A percentile compares a stretch with the other conserved stretches of the same genome.
Evolutionary conservation across 2,797 vertebrate species (phyloP).

Genomic region (Xiphophorus birchmanni): DNA sequence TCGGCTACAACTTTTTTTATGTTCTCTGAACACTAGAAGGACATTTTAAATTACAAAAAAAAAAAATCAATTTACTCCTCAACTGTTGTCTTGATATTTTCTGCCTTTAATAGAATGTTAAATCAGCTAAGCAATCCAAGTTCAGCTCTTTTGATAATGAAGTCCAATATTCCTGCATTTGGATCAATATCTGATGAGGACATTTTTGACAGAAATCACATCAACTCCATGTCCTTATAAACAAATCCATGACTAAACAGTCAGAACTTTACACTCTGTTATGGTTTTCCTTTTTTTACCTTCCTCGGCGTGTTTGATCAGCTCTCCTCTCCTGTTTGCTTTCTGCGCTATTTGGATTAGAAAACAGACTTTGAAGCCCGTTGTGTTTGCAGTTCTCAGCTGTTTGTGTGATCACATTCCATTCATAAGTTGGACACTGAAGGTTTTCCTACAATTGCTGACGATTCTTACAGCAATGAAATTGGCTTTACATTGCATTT

Average conservation of each 20-base stretch:
- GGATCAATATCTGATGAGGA: neutral
- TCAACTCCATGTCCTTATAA: neutral
- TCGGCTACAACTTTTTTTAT: slow-evolving; percentile 11
- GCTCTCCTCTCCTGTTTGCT: neutral
- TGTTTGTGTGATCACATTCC: neutral
- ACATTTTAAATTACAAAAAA: neutral
- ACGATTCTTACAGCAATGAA: neutral
- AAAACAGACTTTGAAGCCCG: neutral
- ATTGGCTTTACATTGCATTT: neutral
- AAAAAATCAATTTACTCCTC: neutral
- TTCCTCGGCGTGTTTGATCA: neutral
- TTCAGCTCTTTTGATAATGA: neutral
- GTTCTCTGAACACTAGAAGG: neutral
- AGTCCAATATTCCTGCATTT: neutral
- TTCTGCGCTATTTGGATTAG: neutral
- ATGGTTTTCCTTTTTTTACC: neutral
- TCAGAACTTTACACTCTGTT: neutral
- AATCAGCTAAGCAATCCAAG: neutral
- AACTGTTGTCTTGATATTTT: neutral
- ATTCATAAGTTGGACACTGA: neutral
- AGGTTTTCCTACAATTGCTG: neutral
- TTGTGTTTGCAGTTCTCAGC: neutral
- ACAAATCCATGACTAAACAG: neutral
- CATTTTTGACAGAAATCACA: neutral
- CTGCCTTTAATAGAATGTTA: neutral